Conservation (phyloP, 1,140 invertebrate genomes). For the Aphidius gifuensis region DNA sequence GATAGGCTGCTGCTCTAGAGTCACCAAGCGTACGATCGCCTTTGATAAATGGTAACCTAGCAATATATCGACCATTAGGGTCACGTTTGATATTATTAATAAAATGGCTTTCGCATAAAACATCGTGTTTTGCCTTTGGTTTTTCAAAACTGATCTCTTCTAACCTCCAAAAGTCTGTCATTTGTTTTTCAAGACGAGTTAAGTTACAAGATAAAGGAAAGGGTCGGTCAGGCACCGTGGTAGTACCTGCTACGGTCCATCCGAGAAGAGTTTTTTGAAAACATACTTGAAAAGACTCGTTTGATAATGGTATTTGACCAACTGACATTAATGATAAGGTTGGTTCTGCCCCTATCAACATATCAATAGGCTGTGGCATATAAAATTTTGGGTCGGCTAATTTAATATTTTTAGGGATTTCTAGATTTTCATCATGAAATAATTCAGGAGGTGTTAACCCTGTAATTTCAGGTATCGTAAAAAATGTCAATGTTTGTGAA, state of each 20-base stretch:
- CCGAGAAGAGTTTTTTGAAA: constrained; percentile 21
- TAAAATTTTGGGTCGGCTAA: too few species aligned
- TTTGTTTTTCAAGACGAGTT: background rate
- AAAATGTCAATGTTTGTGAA: too few species aligned
- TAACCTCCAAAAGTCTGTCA: too few species aligned
- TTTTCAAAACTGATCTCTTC: too few species aligned
- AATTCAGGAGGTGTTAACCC: too few species aligned
- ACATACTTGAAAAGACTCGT: constrained; percentile 27
- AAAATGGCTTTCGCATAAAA: constrained; percentile 31
- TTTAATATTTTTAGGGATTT: too few species aligned
- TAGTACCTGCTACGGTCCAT: constrained; percentile 27
- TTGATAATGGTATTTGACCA: constrained; percentile 32
- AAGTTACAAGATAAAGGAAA: background rate
- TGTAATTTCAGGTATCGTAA: too few species aligned
- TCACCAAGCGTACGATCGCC: constrained; percentile 17
- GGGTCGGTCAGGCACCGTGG: constrained; percentile 1
- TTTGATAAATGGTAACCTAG: constrained; percentile 30
- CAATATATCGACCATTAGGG: constrained; percentile 27
- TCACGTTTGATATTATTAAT: constrained; percentile 13
- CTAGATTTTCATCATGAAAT: too few species aligned
- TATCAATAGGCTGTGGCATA: too few species aligned
- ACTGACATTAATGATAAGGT: constrained; percentile 30
- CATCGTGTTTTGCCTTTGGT: constrained; percentile 12
- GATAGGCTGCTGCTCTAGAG: too few species aligned
- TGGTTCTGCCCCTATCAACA: too few species aligned